These are phyloP conservation scores for Apeira syringaria DNA, from an alignment of 2,888 invertebrate species.

Conservation along the genomic window DNA sequence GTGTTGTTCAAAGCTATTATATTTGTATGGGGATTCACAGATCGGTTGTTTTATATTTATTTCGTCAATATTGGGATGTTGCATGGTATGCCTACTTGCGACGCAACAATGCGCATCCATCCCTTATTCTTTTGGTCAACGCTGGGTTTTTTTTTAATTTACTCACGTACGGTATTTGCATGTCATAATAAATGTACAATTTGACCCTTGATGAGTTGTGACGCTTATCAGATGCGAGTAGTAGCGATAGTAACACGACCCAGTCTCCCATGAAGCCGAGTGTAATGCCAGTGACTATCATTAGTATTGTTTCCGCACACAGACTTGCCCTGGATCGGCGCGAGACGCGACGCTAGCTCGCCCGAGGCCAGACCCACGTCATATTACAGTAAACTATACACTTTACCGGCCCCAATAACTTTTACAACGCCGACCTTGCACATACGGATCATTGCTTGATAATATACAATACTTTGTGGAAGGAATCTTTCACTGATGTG, in stretches of 20 bases:
- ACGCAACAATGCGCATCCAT: background rate
- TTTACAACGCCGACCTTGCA: constrained; percentile 7
- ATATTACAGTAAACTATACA: constrained; percentile 68
- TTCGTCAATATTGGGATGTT: too few relatives aligned
- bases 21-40: too few relatives aligned
- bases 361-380: constrained; percentile 66
- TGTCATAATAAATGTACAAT: too few relatives aligned
- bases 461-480: background rate
- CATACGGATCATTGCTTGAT: constrained; percentile 13
- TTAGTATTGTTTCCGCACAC: constrained; percentile 66
- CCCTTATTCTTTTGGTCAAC: constrained; percentile 1
- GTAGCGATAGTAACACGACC: background rate
- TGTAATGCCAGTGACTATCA: constrained; percentile 33
- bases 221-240: constrained; percentile 1
- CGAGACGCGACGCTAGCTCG: constrained; percentile 72
- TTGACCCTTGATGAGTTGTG: background rate
- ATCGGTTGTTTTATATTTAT: too few relatives aligned
- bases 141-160: background rate
- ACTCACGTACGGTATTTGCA: background rate
- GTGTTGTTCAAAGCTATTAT: too few relatives aligned
- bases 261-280: constrained; percentile 2
- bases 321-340: constrained; percentile 78
- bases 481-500: constrained; percentile 22
- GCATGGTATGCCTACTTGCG: too few relatives aligned
- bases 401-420: constrained; percentile 19